These are phyloP conservation scores for Diuraphis noxia DNA, from an alignment of 1,140 invertebrate species.

Conservation along the genomic window DNA sequence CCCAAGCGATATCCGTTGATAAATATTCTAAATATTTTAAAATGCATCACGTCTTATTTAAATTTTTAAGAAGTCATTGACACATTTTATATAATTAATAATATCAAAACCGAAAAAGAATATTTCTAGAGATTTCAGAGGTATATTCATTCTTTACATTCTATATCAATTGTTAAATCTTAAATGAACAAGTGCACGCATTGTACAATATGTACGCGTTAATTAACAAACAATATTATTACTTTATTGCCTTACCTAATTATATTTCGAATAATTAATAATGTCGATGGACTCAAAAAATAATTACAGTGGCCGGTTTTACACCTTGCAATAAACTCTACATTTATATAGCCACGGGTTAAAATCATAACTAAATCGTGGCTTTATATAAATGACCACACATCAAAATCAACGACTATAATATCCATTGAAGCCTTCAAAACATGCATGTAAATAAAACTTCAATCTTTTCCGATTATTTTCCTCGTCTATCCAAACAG, in stretches of 20 bases:
- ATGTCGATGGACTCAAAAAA: background rate
- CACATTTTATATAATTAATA: background rate
- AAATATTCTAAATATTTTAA: too few relatives aligned
- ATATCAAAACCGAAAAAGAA: background rate
- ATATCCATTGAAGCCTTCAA: background rate
- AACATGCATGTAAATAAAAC: background rate
- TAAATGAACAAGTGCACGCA: background rate
- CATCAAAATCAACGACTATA: background rate
- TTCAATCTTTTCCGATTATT: background rate
- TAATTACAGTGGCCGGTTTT: background rate
- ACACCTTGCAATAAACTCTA: background rate
- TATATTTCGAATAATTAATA: background rate
- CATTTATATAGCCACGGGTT: background rate
- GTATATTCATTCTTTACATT: background rate
- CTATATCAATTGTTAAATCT: background rate
- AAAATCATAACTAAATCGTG: background rate
- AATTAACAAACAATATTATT: background rate
- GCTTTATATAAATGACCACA: background rate
- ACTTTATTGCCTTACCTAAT: background rate
- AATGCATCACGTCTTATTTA: too few relatives aligned
- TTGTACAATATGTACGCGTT: too few relatives aligned
- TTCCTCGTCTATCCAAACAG: background rate
- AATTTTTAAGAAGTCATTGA: background rate
- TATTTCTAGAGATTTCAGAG: background rate
- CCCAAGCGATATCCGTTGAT: too few relatives aligned